Evolutionary conservation across 2,797 vertebrate species (phyloP), one percentile per base, ranked within the genome.

Genomic region (Pristis pectinata): DNA sequence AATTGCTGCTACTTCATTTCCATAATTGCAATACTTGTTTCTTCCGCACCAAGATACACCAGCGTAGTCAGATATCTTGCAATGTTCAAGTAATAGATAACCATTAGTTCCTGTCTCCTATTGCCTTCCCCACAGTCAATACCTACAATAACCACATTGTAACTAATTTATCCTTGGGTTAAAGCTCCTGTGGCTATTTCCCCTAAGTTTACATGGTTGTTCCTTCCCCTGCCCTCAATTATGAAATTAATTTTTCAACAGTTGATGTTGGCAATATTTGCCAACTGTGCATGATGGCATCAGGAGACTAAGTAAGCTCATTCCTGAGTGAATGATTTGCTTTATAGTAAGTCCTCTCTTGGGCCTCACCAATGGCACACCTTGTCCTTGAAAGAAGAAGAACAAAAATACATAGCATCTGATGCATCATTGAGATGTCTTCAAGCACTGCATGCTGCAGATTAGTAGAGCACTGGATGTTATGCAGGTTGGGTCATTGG

Each of bases 161-260:
- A 24, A 30, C 5, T 1, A 27, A 1, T 15, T 13, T 89, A 17
- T 7, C 2, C 61, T 83, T 8, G 24, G 80, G 80, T 49, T 49
- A 17, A 17, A 64, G 0, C 56, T 37, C 56, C 56, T 61, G 34
- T 37, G 85, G 34, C 17, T 15, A n/a, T 1, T 19, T 30, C 56
- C 34, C 34, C 53, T 59, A 11, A 59, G 22, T 59, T 87, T 49
- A 44, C 74, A 70, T 44, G 89, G 53, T 89, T 22, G 15, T 89
- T 37, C 7, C 44, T 83, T 80, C 41, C 22, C 10, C 7, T 41
- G 56, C 34, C 56, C 59, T 64, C 59, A 13, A 56, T 59, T 89
- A 13, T 19, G 56, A 61, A 89, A 89, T 89, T 59, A 89, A 89
- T 61, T 89, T 34, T 89, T 61, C 85, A 89, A n/a, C 83, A n/a